Evolutionary conservation across 2,797 vertebrate genomes (phyloP).

Genomic region (Sebastiscus tertius): DNA sequence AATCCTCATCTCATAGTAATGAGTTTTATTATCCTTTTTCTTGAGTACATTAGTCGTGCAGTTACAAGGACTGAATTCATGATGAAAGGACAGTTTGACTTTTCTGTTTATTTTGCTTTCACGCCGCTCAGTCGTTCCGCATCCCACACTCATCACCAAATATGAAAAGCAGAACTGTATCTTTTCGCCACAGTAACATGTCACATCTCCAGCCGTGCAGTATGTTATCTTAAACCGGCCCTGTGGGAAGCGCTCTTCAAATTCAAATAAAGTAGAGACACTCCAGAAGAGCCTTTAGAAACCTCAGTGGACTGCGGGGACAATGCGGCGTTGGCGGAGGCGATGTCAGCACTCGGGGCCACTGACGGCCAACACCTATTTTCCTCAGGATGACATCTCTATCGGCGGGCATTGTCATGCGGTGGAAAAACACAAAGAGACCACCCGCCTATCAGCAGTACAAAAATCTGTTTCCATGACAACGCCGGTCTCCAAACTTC

Average conservation of each 20-base stretch:
- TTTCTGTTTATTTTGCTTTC: conserved; percentile 5
- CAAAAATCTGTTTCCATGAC: conserved; percentile 79
- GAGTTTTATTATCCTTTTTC: conserved; percentile 48
- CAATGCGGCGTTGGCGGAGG: conserved; percentile 30
- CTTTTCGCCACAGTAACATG: conserved; percentile 23
- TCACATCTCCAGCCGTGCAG: conserved; percentile 32
- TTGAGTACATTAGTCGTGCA: conserved; percentile 39
- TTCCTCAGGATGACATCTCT: conserved; percentile 73
- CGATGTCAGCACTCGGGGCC: conserved; percentile 45
- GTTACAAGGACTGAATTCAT: conserved; percentile 32
- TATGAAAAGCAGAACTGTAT: conserved; percentile 17
- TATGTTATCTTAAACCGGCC: conserved; percentile 51
- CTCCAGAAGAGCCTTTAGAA: conserved; percentile 34
- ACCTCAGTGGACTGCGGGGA: conserved; percentile 49
- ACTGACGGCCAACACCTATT: conserved; percentile 65
- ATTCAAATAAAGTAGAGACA: conserved; percentile 58
- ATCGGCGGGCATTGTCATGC: conserved; percentile 66
- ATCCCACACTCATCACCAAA: conserved; percentile 14
- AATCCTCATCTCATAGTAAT: conserved; percentile 58
- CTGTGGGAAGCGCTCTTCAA: conserved; percentile 58
- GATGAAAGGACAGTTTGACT: neutral
- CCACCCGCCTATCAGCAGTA: conserved; percentile 46
- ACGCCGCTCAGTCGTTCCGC: neutral
- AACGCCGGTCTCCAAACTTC: conserved; percentile 67
- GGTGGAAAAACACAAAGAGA: conserved; percentile 52